phyloP scores from a whole-genome alignment of 1,140 invertebrate species.

The Diuraphis noxia region DNA sequence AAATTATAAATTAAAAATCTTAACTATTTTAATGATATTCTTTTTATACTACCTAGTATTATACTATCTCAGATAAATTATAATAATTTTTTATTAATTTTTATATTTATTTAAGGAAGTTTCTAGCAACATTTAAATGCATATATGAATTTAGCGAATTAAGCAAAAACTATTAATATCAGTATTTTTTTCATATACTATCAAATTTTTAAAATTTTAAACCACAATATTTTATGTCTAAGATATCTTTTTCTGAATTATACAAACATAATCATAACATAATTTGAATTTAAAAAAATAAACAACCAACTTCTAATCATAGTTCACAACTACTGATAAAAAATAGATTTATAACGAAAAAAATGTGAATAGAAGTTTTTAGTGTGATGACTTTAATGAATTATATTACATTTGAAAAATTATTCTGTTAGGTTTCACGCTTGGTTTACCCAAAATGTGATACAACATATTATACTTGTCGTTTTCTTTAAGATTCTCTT shows the following conservation, averaged over 20 bases:
- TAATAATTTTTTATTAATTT: too few species aligned
- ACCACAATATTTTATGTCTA: background rate
- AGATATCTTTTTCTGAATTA: background rate
- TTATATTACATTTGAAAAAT: background rate
- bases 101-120: too few species aligned
- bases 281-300: background rate
- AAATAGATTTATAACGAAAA: background rate
- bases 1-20: background rate
- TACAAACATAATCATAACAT: background rate
- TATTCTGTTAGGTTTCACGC: background rate
- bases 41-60: background rate
- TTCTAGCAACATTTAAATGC: background rate
- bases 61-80: background rate
- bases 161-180: background rate
- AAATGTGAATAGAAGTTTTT: too few species aligned
- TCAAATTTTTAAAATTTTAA: too few species aligned
- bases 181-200: background rate
- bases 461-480: background rate
- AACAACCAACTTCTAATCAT: background rate
- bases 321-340: background rate
- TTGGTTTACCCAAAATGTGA: background rate
- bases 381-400: background rate
- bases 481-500: background rate
- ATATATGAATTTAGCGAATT: background rate
- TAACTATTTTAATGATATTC: background rate